Base-by-base conservation (phyloP, 2,113 vertebrate genomes). In the Hemicordylus capensis region DNA sequence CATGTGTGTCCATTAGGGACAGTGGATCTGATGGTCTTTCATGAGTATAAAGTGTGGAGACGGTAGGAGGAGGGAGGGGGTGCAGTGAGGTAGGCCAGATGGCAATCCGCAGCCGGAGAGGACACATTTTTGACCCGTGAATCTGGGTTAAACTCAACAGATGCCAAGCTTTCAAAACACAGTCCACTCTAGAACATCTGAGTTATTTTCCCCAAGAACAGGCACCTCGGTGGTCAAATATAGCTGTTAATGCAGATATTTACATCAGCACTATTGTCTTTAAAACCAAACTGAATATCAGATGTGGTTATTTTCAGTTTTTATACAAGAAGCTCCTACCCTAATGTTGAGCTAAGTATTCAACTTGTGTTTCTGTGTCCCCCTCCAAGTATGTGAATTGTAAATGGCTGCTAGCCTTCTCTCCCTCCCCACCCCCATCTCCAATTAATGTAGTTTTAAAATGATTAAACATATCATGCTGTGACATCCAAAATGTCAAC, bases 401-500 rank as follows among this genome's bases (percentile, higher is more conserved):
- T 87, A 58, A 89, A 88, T 93, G 89, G 66, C 87, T 69, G 59
- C 94, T 83, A 90, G 83, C 91, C 91, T 94, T 92, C 93, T 85
- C 87, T 85, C 83, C 83, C 89, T 90, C 64, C 34, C 42, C 66
- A 9, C 46, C 7, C 28, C 88, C 93, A 93, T 93, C 91, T 96
- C 93, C 94, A 95, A 95, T 96, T 96, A 96, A 96, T 93, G 90
- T 93, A 95, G 93, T 96, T 97, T 94, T 96, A 83, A 96, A 96
- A 94, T 95, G 89, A 94, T 94, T 96, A 96, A 97, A 95, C 94
- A 95, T 94, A 96, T 95, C 93, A 95, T 94, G 95, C 95, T 95
- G 95, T 95, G 96, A 95, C 94, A 95, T 94, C 93, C 94, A 90
- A 96, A 97, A 97, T 96, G 95, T 96, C 96, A 96, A 95, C 95